Percentiles rank a stretch among this genome's conserved stretches.
Conservation (phyloP, 2,888 invertebrate genomes). For the Beris morrisii region DNA sequence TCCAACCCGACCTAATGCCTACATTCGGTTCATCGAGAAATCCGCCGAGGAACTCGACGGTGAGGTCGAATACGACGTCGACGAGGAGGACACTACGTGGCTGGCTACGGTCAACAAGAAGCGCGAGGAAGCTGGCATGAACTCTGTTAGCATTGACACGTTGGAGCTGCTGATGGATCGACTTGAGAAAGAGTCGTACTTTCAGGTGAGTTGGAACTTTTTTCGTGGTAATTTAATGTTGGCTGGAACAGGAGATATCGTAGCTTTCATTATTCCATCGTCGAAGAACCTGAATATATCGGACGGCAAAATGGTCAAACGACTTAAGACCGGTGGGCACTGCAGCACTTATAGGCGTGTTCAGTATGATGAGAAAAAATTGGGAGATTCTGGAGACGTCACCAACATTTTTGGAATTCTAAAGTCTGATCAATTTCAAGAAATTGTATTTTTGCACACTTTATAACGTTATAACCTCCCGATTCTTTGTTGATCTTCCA, state of each 20-base stretch:
- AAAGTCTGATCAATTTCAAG: too few species aligned
- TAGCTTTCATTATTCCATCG: too few species aligned
- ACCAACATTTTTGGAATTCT: too few species aligned
- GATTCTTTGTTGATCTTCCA: too few species aligned
- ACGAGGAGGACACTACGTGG: slow-evolving; percentile 98
- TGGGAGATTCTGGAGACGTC: too few species aligned
- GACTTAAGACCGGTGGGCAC: too few species aligned
- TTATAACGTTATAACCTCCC: too few species aligned
- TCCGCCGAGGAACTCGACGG: slow-evolving; percentile 93
- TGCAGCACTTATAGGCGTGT: too few species aligned
- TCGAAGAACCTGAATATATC: too few species aligned
- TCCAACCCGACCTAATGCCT: slow-evolving; percentile 81
- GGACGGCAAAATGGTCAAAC: too few species aligned
- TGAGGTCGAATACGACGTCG: slow-evolving; percentile 94
- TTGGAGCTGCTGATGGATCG: slow-evolving; percentile 97
- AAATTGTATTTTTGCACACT: too few species aligned
- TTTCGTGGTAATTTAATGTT: neutral
- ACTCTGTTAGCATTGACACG: slow-evolving; percentile 81
- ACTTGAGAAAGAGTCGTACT: slow-evolving; percentile 96
- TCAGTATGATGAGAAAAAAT: too few species aligned
- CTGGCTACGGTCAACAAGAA: slow-evolving; percentile 84
- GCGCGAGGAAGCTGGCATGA: slow-evolving; percentile 70
- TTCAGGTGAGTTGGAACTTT: slow-evolving; percentile 63
- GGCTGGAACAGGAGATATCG: neutral
- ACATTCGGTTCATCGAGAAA: slow-evolving; percentile 92